phyloP scores from a whole-genome alignment of 2,113 vertebrate genomes.

The Melierax canorus region DNA sequence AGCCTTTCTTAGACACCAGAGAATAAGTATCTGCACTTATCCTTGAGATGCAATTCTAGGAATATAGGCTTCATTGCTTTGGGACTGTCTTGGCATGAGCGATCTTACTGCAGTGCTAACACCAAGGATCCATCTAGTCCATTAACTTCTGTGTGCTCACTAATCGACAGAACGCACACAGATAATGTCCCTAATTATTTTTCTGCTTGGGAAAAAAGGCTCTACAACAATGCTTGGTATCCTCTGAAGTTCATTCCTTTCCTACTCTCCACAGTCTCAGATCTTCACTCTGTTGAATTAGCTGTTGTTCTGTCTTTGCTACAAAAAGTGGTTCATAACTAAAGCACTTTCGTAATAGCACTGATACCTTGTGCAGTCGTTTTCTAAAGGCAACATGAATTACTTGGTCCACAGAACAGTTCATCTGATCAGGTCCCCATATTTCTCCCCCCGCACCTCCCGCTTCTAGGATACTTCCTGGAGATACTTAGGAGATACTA shows the following conservation, averaged over 20 bases:
- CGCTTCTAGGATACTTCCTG: not conserved
- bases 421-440: not conserved
- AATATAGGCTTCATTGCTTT: not conserved
- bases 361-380: not conserved
- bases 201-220: not conserved
- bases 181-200: not conserved
- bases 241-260: not conserved
- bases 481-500: not conserved
- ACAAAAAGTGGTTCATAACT: not conserved
- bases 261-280: not conserved
- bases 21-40: conserved; percentile 35
- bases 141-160: not conserved
- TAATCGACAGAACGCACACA: not conserved
- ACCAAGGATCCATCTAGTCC: not conserved
- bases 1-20: not conserved
- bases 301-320: not conserved
- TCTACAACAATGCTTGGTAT: not conserved
- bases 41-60: conserved; percentile 24
- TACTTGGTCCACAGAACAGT: not conserved
- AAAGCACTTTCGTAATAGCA: not conserved
- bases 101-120: not conserved
- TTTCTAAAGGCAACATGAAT: not conserved
- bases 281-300: not conserved
- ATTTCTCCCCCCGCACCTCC: not conserved
- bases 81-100: not conserved